Evolutionary conservation across 1,140 invertebrate species (phyloP).

Genomic region (Scaptomyza graminum): DNA sequence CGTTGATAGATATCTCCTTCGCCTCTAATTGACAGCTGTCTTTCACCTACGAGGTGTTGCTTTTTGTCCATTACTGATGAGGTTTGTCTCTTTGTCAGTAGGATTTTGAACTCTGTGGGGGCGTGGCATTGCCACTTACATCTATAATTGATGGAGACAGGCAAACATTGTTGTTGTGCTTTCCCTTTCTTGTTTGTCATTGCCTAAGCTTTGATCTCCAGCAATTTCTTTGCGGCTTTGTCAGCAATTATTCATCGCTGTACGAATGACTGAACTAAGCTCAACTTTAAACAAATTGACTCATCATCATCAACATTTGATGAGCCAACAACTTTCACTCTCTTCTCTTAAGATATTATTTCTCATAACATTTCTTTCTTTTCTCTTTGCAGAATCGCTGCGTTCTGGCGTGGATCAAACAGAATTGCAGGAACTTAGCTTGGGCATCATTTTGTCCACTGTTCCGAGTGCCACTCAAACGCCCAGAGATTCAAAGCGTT

Average conservation of each 20-base stretch:
- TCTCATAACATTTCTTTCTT: neutral
- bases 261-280: no score
- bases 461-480: conserved; percentile 20
- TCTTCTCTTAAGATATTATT: neutral
- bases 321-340: conserved; percentile 12
- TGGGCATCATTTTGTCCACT: neutral
- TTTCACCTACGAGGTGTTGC: neutral
- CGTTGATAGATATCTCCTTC: conserved; percentile 26
- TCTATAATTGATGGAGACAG: conserved; percentile 33
- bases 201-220: conserved; percentile 9
- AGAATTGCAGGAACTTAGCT: conserved; percentile 58
- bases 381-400: conserved; percentile 57
- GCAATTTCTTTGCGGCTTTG: conserved; percentile 16
- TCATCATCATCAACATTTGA: conserved; percentile 33
- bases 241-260: conserved; percentile 50
- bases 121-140: conserved; percentile 40
- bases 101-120: conserved; percentile 27
- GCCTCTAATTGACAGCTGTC: conserved; percentile 38
- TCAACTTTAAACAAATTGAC: conserved; percentile 1
- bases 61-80: conserved; percentile 21
- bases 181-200: conserved; percentile 59
- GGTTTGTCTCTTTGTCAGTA: no score
- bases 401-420: conserved; percentile 65
- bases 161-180: conserved; percentile 31
- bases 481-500: conserved; percentile 55